A percentile compares a stretch with the other conserved stretches of the same genome.
phyloP scores from a whole-genome alignment of 2,797 vertebrate species.

The Hafferia zeledoni region DNA sequence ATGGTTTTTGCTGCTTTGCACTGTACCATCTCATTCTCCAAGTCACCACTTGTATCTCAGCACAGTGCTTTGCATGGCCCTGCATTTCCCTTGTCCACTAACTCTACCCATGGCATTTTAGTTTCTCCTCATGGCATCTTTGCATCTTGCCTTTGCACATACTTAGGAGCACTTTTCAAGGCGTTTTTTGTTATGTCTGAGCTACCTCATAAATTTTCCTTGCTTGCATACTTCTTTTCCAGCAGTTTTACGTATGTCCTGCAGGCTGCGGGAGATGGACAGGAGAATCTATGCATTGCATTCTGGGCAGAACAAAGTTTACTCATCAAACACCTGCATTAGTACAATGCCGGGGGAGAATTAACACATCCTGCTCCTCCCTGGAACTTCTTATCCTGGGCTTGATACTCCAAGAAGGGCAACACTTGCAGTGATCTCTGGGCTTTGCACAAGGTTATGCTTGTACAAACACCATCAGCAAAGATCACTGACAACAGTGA shows the following conservation, averaged over 20 bases:
- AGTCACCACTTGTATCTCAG: background rate
- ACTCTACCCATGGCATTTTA: background rate
- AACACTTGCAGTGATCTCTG: background rate
- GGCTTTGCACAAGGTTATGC: background rate
- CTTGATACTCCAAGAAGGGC: background rate
- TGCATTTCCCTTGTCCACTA: background rate
- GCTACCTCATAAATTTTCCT: background rate
- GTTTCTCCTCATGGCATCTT: background rate
- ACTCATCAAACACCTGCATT: background rate
- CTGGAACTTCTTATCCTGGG: background rate
- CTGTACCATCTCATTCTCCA: background rate
- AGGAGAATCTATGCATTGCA: accelerated
- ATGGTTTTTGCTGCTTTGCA: background rate
- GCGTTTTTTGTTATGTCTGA: background rate
- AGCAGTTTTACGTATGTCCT: background rate
- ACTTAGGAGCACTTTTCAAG: background rate
- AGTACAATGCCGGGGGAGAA: background rate
- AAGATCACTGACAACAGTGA: background rate
- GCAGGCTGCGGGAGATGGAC: background rate
- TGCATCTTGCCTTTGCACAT: background rate
- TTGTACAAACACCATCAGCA: background rate
- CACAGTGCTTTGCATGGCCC: background rate
- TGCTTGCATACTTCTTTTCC: background rate
- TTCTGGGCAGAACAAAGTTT: background rate
- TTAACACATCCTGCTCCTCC: background rate